Conservation (phyloP, 2,113 vertebrate species). For the Microcebus jonahi region DNA sequence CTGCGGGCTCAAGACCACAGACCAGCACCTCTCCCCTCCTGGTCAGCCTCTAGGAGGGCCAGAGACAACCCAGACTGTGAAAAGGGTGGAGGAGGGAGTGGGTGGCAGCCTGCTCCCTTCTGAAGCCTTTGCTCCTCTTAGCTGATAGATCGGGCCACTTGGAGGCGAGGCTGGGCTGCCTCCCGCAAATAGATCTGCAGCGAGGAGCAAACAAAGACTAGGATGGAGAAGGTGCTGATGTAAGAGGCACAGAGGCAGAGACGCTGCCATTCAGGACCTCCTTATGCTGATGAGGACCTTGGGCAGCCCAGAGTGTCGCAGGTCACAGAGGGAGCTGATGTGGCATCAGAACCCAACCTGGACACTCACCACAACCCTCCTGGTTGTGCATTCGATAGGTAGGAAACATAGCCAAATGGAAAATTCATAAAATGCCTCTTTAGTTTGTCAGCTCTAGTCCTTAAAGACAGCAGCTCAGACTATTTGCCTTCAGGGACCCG, state of each 20-base stretch:
- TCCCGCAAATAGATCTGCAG: neutral
- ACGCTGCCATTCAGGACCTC: neutral
- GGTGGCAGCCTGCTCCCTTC: neutral
- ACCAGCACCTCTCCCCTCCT: too few species aligned
- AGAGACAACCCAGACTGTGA: neutral
- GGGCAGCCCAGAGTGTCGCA: neutral
- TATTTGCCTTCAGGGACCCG: neutral
- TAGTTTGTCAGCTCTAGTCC: neutral
- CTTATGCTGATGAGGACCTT: neutral
- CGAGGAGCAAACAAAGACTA: neutral
- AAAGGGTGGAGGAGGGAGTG: too few species aligned
- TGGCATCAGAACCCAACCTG: neutral
- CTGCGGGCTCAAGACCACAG: neutral
- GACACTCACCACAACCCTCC: fast-evolving
- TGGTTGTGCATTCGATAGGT: fast-evolving
- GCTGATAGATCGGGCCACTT: too few species aligned
- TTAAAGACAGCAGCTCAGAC: neutral
- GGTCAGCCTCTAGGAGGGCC: neutral
- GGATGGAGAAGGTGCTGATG: neutral
- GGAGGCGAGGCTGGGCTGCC: too few species aligned
- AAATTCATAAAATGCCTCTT: neutral
- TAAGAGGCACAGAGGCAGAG: neutral
- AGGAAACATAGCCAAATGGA: neutral
- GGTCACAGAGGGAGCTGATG: neutral
- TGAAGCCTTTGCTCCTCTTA: neutral